Evolutionary conservation across 2,888 invertebrate species (phyloP), one percentile per base, ranked within the genome.

Genomic region (Drosophila monieri): DNA sequence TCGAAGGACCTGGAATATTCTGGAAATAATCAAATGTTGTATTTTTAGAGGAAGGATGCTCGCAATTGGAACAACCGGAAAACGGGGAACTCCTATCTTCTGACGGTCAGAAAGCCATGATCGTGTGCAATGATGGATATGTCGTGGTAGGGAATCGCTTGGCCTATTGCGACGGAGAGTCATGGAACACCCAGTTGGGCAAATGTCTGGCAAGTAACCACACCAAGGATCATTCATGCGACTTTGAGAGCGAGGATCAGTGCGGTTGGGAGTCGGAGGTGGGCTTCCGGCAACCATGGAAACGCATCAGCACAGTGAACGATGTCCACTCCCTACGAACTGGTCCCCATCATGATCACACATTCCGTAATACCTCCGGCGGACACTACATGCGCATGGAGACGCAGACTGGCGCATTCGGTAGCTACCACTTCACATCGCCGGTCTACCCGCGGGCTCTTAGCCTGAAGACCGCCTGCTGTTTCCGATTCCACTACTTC

Each of bases 361-460:
- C 97, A 0, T 92, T 93, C 9, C 95, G 95, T 1, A 80, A 84
- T 0, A 57, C 67, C 12, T 76, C 92, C 92, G 70, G 92, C 94
- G 97, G 97, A 0, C 94, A 95, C 85, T 98, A 96, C 90, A 94
- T 98, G 94, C 95, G 96, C 79, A 94, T 97, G 70, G 97, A 97
- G 88, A 94, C 73, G 0, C 35, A 21, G 2, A 5, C 0, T 0
- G 18, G 6, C 1, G 3, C 41, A 0, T 2, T 0, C 5, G 74
- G 71, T 1, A 35, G 10, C 0, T 57, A 73, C 27, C 95, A 97
- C 0, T 92, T 97, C 0, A 91, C 95, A 8, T 96, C 96, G 0
- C 97, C 97, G 0, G 91, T 96, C 0, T 96, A 94, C 87, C 90
- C 93, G 2, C 83, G 90, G 0, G 84, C 88, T 0, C 80, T 93